A percentile compares a stretch with the other conserved stretches of the same genome.
Evolutionary conservation across 1,140 invertebrate species (phyloP).

Genomic region (Carcinoscorpius rotundicauda): DNA sequence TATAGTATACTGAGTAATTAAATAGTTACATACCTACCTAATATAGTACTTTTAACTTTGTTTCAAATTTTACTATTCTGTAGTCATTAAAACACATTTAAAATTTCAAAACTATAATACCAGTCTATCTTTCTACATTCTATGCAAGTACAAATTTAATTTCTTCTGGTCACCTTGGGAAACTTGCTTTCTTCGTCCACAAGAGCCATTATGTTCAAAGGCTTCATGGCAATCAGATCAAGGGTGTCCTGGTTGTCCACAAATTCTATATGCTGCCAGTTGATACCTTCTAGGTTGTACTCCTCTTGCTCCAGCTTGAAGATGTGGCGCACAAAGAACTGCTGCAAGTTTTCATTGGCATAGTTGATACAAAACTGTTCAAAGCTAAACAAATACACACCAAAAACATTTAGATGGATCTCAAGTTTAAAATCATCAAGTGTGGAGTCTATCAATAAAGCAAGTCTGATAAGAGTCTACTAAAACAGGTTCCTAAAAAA

Average conservation of each 20-base stretch:
- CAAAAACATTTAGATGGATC: too few species aligned
- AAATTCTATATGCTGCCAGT: conserved; percentile 98
- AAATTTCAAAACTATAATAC: not conserved
- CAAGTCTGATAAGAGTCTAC: too few species aligned
- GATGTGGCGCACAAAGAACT: conserved; percentile 98
- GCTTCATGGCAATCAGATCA: conserved; percentile 95
- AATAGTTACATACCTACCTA: too few species aligned
- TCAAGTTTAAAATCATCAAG: too few species aligned
- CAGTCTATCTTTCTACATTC: not conserved
- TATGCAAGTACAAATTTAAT: not conserved
- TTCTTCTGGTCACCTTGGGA: conserved; percentile 39
- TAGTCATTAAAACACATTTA: not conserved
- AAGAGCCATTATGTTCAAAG: conserved; percentile 94
- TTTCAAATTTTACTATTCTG: not conserved
- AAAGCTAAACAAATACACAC: conserved; percentile 50
- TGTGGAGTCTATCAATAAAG: too few species aligned
- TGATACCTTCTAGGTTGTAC: conserved; percentile 94
- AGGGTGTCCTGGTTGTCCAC: conserved; percentile 97
- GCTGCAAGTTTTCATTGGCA: conserved; percentile 98
- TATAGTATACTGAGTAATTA: too few species aligned
- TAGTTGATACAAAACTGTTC: conserved; percentile 99
- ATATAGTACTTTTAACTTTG: not conserved
- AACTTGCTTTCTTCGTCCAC: conserved; percentile 99
- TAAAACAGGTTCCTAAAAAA: too few species aligned
- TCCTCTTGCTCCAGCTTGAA: conserved; percentile 98